Evolutionary conservation across 2,888 invertebrate genomes (phyloP).

Genomic region (Agrenia bidenticulata): DNA sequence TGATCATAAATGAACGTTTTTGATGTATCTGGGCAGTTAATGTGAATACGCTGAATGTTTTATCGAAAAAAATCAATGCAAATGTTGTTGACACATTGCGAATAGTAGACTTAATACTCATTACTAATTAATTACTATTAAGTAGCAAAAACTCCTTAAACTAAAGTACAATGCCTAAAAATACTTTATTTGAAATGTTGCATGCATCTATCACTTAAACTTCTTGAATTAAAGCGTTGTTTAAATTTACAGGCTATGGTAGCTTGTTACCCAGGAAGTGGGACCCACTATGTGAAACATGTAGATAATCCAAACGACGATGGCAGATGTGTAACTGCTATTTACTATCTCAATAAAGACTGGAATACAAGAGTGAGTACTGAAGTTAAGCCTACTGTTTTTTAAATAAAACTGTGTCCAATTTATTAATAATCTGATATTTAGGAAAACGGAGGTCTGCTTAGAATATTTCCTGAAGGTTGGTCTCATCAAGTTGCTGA

Average conservation of each 20-base stretch:
- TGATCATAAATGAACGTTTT: no score
- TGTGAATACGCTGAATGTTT: no score
- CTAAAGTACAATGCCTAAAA: no score
- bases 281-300: constrained; percentile 93
- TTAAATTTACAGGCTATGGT: constrained; percentile 90
- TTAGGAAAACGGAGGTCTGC: constrained; percentile 72
- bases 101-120: no score
- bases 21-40: no score
- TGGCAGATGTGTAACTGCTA: constrained; percentile 94
- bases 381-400: background rate
- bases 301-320: constrained; percentile 97
- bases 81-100: no score
- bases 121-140: no score
- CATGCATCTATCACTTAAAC: no score
- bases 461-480: constrained; percentile 90
- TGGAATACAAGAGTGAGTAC: constrained; percentile 73
- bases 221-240: no score
- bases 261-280: constrained; percentile 94
- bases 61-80: no score
- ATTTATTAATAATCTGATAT: constrained; percentile 8
- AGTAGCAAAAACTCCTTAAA: no score
- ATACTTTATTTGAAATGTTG: no score
- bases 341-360: constrained; percentile 93
- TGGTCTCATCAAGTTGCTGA: constrained; percentile 78
- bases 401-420: constrained; percentile 2